Percentiles rank a stretch among this genome's conserved stretches.
Conservation (phyloP, 2,888 invertebrate species). For the Carcina quercana region DNA sequence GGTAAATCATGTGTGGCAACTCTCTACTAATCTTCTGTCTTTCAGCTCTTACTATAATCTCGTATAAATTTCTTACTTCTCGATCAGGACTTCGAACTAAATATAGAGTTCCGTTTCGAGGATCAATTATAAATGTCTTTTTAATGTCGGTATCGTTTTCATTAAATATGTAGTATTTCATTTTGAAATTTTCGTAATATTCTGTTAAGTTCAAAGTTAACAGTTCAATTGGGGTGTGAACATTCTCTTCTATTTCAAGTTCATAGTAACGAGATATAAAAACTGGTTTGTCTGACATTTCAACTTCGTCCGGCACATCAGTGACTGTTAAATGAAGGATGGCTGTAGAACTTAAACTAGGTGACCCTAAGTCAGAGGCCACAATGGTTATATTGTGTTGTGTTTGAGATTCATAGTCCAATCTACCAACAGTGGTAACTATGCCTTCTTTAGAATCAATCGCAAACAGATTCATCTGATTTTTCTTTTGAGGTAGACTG, state of each 20-base stretch:
- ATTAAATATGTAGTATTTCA: slow-evolving; percentile 78
- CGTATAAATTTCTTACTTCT: slow-evolving; percentile 80
- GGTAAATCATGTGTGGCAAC: slow-evolving; percentile 84
- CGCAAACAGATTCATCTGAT: slow-evolving; percentile 78
- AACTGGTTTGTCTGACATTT: slow-evolving; percentile 60
- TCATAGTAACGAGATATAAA: slow-evolving; percentile 85
- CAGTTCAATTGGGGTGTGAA: slow-evolving; percentile 81
- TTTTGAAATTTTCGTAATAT: slow-evolving; percentile 76
- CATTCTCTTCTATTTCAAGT: slow-evolving; percentile 88
- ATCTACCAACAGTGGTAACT: slow-evolving; percentile 81
- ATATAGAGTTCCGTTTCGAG: slow-evolving; percentile 83
- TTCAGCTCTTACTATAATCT: slow-evolving; percentile 67
- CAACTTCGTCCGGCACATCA: slow-evolving; percentile 76
- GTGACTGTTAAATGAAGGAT: slow-evolving; percentile 79
- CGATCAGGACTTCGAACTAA: slow-evolving; percentile 84
- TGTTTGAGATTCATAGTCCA: slow-evolving; percentile 81
- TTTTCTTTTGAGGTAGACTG: slow-evolving; percentile 79
- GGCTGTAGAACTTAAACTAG: slow-evolving; percentile 87
- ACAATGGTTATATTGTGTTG: slow-evolving; percentile 85
- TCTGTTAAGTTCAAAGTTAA: slow-evolving; percentile 85
- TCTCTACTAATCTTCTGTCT: slow-evolving; percentile 77
- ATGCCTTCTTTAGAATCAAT: slow-evolving; percentile 91
- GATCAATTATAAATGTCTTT: slow-evolving; percentile 82
- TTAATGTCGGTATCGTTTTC: slow-evolving; percentile 75
- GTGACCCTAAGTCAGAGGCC: slow-evolving; percentile 90